phyloP scores from a whole-genome alignment of 2,113 vertebrate species.

The Megaleporinus macrocephalus region DNA sequence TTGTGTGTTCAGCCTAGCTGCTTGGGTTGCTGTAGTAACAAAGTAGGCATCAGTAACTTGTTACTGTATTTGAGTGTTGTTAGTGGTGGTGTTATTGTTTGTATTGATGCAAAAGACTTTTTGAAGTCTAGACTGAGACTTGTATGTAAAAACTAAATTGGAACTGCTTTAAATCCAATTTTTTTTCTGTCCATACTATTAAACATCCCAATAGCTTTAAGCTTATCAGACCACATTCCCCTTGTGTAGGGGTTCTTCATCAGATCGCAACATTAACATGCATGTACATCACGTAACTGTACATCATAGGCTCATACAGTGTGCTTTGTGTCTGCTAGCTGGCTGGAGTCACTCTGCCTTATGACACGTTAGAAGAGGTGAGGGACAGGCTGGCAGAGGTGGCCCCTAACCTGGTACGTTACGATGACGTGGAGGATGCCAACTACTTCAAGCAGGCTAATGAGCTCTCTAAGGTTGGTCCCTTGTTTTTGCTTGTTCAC shows the following conservation, averaged over 20 bases:
- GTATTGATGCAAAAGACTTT: no score
- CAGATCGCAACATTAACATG: not conserved
- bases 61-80: no score
- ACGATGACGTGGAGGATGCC: conserved; percentile 91
- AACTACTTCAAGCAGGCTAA: conserved; percentile 96
- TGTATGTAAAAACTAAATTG: no score
- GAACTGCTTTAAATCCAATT: no score
- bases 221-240: not conserved
- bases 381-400: conserved; percentile 88
- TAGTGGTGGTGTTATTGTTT: no score
- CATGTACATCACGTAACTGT: no score
- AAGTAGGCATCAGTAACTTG: no score
- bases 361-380: conserved; percentile 87
- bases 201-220: not conserved
- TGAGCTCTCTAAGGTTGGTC: conserved; percentile 89
- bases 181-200: no score
- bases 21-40: no score
- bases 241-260: not conserved
- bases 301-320: not conserved
- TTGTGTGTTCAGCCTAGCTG: no score
- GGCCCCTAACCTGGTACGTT: conserved; percentile 92
- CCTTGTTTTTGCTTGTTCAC: not conserved
- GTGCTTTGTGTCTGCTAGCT: conserved; percentile 72
- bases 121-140: no score
- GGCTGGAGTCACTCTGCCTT: conserved; percentile 89